Conservation (phyloP, 1,140 invertebrate species). For the Anastrepha ludens region DNA sequence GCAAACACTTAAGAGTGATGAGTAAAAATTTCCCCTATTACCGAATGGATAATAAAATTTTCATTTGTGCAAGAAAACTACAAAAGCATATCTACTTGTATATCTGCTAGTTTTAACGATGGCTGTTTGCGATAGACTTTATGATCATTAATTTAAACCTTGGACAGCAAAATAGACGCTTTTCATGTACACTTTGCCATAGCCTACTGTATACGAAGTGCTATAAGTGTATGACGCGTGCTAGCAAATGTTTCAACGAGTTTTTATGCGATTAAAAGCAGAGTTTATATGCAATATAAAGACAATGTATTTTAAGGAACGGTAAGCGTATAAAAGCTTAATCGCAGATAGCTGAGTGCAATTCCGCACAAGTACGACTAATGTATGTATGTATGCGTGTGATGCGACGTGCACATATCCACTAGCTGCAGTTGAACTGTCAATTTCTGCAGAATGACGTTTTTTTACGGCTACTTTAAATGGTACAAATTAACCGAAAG, state of each 20-base stretch:
- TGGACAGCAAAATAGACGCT: not conserved
- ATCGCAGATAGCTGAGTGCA: too few relatives aligned
- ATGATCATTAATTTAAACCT: not conserved
- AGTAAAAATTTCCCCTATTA: slow-evolving; percentile 3
- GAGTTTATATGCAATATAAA: not conserved
- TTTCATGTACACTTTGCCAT: not conserved
- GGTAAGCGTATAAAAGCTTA: too few relatives aligned
- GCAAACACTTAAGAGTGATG: not conserved
- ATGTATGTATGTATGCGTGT: not conserved
- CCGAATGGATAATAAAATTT: slow-evolving; percentile 8
- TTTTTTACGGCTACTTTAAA: too few relatives aligned
- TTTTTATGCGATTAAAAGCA: not conserved
- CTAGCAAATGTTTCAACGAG: not conserved
- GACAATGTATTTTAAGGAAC: too few relatives aligned
- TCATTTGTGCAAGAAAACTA: not conserved
- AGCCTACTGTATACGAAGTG: not conserved
- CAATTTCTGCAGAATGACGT: too few relatives aligned
- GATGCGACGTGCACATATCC: too few relatives aligned
- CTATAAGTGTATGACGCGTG: not conserved
- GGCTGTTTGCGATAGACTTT: not conserved
- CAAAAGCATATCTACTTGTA: not conserved
- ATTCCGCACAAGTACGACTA: too few relatives aligned
- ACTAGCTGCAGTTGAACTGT: too few relatives aligned
- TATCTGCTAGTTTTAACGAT: not conserved
- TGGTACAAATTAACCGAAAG: too few relatives aligned